Evolutionary conservation across 2,888 invertebrate species (phyloP).

Genomic region (Prionchulus punctatus): DNA sequence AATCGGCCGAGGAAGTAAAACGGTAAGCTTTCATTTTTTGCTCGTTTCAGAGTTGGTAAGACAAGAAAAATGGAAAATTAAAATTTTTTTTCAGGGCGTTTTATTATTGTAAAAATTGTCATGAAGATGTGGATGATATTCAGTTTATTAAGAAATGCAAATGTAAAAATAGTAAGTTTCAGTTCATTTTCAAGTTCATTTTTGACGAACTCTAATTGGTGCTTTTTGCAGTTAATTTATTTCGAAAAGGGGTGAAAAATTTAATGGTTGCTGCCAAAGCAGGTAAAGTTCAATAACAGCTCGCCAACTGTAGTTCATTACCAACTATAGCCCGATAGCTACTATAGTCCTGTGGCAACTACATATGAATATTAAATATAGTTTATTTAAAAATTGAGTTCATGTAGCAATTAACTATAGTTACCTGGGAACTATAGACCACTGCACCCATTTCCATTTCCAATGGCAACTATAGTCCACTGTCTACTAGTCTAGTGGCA

Average conservation of each 20-base stretch:
- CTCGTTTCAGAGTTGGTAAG: not conserved
- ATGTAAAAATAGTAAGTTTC: conserved; percentile 98
- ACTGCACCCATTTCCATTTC: too few species aligned
- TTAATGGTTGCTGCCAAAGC: conserved; percentile 1
- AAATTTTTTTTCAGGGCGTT: conserved; percentile 60
- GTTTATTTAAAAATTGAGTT: too few species aligned
- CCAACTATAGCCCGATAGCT: too few species aligned
- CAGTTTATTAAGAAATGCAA: conserved; percentile 99
- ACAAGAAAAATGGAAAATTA: not conserved
- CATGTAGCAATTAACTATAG: too few species aligned
- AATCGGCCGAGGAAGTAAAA: conserved; percentile 97
- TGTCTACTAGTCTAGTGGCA: too few species aligned
- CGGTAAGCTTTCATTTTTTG: too few species aligned
- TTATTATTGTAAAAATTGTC: conserved; percentile 98
- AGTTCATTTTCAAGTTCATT: not conserved
- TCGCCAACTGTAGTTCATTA: not conserved
- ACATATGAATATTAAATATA: too few species aligned
- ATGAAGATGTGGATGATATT: conserved; percentile 94
- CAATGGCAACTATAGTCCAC: too few species aligned
- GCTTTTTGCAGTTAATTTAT: conserved; percentile 5
- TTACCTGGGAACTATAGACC: too few species aligned
- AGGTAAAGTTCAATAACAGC: conserved; percentile 37
- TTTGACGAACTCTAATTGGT: conserved; percentile 13
- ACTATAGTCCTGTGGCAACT: too few species aligned
- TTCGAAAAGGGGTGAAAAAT: conserved; percentile 11